Conservation (phyloP, 2,888 invertebrate species). For the Chelonus formosanus region DNA sequence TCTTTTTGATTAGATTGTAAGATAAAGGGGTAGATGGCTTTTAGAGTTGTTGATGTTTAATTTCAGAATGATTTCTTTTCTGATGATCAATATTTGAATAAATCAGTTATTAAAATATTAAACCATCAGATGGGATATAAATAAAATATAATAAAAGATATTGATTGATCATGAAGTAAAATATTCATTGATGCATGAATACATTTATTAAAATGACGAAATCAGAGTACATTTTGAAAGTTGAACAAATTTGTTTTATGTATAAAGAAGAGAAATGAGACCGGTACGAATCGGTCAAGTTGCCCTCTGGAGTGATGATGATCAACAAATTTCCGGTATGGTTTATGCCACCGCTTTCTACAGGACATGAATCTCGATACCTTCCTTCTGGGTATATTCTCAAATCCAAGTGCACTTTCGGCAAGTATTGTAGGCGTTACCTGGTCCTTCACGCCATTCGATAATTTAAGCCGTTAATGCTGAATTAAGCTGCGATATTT, state of each 20-base stretch:
- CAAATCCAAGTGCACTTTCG: too few species aligned
- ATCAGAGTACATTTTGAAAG: background rate
- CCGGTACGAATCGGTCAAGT: background rate
- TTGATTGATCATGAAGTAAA: too few species aligned
- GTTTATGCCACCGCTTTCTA: constrained; percentile 46
- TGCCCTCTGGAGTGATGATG: background rate
- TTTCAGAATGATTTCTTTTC: too few species aligned
- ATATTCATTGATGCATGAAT: too few species aligned
- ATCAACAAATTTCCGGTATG: constrained; percentile 37
- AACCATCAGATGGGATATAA: too few species aligned
- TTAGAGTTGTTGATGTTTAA: too few species aligned
- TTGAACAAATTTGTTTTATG: background rate
- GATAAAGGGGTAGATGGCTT: background rate
- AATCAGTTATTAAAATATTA: too few species aligned
- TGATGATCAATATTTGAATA: too few species aligned
- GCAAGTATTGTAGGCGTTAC: constrained; percentile 36
- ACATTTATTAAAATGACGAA: too few species aligned
- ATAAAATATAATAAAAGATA: too few species aligned
- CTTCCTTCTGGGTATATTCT: too few species aligned
- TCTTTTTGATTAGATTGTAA: constrained; percentile 13
- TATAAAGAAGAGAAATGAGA: constrained; percentile 12
- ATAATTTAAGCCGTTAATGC: constrained; percentile 58
- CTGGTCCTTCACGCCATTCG: constrained; percentile 43
- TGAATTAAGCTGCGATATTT: constrained; percentile 56
- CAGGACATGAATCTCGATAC: constrained; percentile 17